Evolutionary conservation across 1,140 invertebrate species (phyloP).

Genomic region (Camponotus pennsylvanicus): DNA sequence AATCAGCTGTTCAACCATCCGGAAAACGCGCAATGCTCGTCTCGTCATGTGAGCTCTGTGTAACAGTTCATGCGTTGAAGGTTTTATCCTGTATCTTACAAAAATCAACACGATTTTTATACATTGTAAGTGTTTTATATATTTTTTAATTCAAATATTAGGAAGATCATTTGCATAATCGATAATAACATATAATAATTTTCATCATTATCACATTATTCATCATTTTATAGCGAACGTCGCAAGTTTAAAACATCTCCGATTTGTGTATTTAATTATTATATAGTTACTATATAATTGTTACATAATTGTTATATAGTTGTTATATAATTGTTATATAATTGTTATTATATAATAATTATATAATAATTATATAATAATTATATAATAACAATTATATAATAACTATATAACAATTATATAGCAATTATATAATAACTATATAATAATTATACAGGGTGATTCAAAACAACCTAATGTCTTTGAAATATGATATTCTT

Average conservation of each 20-base stretch:
- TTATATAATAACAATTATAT: neutral
- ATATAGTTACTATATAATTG: too few species aligned
- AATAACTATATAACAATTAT: too few species aligned
- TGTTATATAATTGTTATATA: too few species aligned
- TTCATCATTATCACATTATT: neutral
- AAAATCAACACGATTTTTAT: neutral
- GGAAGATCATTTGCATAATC: neutral
- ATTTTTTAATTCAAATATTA: neutral
- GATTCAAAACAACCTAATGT: too few species aligned
- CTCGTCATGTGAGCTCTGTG: neutral
- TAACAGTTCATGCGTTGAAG: neutral
- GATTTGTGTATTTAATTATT: neutral
- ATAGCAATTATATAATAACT: too few species aligned
- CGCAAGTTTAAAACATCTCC: neutral
- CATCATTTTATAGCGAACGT: neutral
- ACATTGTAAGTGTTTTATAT: neutral
- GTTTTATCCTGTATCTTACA: neutral
- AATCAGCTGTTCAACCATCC: slow-evolving; percentile 10
- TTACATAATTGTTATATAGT: too few species aligned
- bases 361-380: neutral
- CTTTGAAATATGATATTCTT: too few species aligned
- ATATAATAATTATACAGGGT: too few species aligned
- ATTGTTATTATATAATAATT: too few species aligned
- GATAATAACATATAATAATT: neutral
- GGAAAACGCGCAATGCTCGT: neutral